These are phyloP conservation scores for Oikopleura dioica DNA, from an alignment of 23 tunicate species.

Conservation along the genomic window DNA sequence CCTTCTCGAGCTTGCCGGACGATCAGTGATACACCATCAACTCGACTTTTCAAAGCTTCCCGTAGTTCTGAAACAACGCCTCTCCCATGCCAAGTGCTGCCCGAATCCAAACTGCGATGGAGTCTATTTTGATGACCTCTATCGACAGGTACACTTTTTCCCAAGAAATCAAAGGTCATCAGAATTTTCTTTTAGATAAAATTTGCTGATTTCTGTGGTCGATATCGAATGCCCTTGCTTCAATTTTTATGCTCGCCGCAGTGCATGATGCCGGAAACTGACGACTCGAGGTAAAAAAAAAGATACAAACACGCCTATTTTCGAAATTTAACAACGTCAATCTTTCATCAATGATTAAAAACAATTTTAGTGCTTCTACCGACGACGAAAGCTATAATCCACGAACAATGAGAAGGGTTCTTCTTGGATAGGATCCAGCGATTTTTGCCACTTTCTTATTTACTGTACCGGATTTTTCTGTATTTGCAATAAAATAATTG, in stretches of 20 bases:
- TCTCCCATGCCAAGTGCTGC: constrained; percentile 29
- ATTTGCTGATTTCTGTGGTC: constrained; percentile 47
- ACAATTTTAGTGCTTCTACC: too few species aligned
- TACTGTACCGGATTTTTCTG: too few species aligned
- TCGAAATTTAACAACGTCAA: too few species aligned
- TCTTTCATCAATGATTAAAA: too few species aligned
- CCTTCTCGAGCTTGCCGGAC: constrained; percentile 28
- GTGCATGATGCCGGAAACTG: constrained; percentile 23
- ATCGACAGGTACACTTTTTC: constrained; percentile 17
- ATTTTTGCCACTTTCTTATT: too few species aligned
- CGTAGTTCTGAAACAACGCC: constrained; percentile 14
- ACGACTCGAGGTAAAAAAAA: constrained; percentile 6
- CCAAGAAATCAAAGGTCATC: background rate
- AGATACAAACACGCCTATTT: too few species aligned
- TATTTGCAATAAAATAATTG: too few species aligned
- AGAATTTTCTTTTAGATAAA: constrained; percentile 13
- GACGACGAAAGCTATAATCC: background rate
- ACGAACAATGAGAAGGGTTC: constrained; percentile 14
- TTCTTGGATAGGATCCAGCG: constrained; percentile 25
- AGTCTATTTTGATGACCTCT: constrained; percentile 28
- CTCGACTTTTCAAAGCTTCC: background rate
- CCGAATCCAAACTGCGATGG: constrained; percentile 34
- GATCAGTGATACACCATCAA: constrained; percentile 13
- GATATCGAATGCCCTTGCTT: constrained; percentile 38
- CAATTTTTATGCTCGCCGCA: constrained; percentile 37